phyloP scores from a whole-genome alignment of 2,113 vertebrate species.

The Ranitomeya imitator region DNA sequence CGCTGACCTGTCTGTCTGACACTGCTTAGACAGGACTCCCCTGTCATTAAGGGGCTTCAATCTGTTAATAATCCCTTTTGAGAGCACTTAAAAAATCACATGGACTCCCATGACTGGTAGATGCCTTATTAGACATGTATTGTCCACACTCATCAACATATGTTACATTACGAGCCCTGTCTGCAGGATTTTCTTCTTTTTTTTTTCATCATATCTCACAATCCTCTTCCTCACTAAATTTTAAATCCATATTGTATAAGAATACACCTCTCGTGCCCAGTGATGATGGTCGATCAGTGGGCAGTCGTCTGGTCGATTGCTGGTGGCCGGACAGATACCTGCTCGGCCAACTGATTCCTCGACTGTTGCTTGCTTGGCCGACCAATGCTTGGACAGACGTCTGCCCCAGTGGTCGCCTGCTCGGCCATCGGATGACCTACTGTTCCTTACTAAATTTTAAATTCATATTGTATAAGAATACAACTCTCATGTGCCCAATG shows the following conservation, averaged over 20 bases:
- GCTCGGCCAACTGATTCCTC: too few relatives aligned
- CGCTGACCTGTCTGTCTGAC: slow-evolving; percentile 5
- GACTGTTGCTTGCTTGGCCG: too few relatives aligned
- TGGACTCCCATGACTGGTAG: background rate
- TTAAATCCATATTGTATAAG: background rate
- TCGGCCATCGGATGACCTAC: too few relatives aligned
- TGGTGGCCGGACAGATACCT: too few relatives aligned
- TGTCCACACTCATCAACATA: background rate
- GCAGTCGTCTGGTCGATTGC: too few relatives aligned
- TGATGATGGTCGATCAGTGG: too few relatives aligned
- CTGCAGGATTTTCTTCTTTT: background rate
- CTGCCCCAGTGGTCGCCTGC: too few relatives aligned
- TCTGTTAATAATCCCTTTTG: background rate
- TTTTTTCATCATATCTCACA: too few relatives aligned
- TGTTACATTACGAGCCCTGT: background rate
- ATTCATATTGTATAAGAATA: background rate
- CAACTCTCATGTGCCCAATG: too few relatives aligned
- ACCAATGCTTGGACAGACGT: too few relatives aligned
- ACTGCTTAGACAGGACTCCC: background rate
- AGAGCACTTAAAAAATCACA: background rate
- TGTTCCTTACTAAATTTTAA: background rate
- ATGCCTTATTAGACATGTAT: background rate
- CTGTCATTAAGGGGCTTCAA: slow-evolving; percentile 3
- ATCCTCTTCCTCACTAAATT: too few relatives aligned
- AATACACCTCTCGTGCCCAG: background rate